These are phyloP conservation scores for Mythimna loreyi DNA, from an alignment of 2,888 invertebrate species.

Conservation along the genomic window DNA sequence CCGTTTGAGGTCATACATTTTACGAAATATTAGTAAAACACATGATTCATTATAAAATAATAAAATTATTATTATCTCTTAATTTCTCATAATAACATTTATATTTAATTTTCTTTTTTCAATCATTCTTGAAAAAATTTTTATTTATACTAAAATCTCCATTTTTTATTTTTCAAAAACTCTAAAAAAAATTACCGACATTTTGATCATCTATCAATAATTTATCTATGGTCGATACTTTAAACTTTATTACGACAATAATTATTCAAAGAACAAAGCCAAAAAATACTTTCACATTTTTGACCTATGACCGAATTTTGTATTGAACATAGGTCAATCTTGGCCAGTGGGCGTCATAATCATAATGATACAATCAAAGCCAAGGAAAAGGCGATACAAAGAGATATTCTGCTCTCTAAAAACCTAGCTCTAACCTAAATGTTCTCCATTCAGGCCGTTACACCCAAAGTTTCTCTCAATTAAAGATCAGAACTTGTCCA, in stretches of 20 bases:
- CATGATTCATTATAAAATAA: too few species aligned
- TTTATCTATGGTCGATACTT: not conserved
- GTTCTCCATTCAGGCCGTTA: slow-evolving; percentile 24
- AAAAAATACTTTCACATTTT: slow-evolving; percentile 32
- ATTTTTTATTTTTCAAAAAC: too few species aligned
- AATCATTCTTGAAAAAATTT: too few species aligned
- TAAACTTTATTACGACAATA: not conserved
- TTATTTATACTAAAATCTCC: too few species aligned
- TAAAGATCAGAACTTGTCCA: slow-evolving; percentile 44
- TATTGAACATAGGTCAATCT: slow-evolving; percentile 15
- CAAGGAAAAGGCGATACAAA: not conserved
- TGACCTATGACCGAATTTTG: slow-evolving; percentile 22
- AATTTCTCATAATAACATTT: too few species aligned
- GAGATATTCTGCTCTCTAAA: not conserved
- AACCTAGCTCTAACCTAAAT: slow-evolving; percentile 5
- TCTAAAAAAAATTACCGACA: not conserved
- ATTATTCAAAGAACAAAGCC: slow-evolving; percentile 24
- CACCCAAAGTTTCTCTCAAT: slow-evolving; percentile 52
- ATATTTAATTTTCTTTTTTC: too few species aligned
- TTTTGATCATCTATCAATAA: not conserved
- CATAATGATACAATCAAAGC: slow-evolving; percentile 9
- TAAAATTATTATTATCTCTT: too few species aligned
- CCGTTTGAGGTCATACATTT: too few species aligned
- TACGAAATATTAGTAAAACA: too few species aligned
- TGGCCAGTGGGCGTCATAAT: slow-evolving; percentile 33